A percentile compares a stretch with the other conserved stretches of the same genome.
Evolutionary conservation across 2,113 vertebrate genomes (phyloP).

Genomic region (Plecotus auritus): DNA sequence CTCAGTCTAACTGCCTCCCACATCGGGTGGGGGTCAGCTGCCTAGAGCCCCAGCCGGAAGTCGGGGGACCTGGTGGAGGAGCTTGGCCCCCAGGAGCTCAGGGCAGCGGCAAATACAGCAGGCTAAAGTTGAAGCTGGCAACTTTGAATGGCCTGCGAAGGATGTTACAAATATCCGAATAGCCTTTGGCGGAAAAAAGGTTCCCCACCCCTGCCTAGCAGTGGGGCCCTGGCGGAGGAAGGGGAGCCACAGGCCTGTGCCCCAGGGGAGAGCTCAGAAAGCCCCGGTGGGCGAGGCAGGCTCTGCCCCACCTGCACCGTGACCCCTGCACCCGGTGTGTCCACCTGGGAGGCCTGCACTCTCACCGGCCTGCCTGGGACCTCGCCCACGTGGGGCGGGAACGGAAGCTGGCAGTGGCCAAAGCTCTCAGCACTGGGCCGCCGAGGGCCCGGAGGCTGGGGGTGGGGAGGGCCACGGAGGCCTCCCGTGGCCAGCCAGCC

Average conservation of each 20-base stretch:
- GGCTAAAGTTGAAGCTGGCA: too few species aligned
- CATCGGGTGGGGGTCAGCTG: too few species aligned
- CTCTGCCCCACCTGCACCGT: rapidly evolving
- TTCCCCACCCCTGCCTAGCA: too few species aligned
- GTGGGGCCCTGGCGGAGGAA: rapidly evolving
- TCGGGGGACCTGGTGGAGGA: too few species aligned
- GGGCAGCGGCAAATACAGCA: too few species aligned
- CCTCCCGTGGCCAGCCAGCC: rapidly evolving
- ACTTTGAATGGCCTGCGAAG: too few species aligned
- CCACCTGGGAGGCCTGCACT: background rate
- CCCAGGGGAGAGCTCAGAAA: background rate
- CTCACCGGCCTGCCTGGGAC: background rate
- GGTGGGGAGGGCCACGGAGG: background rate
- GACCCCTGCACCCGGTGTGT: background rate
- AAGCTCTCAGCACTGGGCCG: rapidly evolving
- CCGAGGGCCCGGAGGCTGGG: background rate
- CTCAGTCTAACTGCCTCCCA: too few species aligned
- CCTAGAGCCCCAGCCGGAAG: too few species aligned
- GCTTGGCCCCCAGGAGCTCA: too few species aligned
- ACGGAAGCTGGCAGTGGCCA: background rate
- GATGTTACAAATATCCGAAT: too few species aligned
- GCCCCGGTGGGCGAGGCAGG: background rate
- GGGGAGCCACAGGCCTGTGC: too few species aligned
- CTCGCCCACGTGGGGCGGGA: rapidly evolving
- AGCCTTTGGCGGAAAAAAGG: too few species aligned